These are phyloP conservation scores for Drosophila rubida DNA, from an alignment of 2,888 invertebrate genomes.

Conservation along the genomic window DNA sequence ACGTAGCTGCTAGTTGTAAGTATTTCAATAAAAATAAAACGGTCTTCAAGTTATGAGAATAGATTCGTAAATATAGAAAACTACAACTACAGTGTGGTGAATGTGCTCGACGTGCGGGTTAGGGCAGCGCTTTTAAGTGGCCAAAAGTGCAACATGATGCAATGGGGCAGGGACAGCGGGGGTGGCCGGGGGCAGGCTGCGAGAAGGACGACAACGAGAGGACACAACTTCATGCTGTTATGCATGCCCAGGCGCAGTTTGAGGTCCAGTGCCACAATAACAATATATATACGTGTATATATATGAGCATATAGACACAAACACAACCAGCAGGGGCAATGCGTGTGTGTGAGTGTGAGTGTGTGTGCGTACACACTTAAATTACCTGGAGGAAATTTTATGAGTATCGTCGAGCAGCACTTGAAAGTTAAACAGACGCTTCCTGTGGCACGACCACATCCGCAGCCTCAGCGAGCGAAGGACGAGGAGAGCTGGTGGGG, in stretches of 20 bases:
- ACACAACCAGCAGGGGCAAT: constrained; percentile 1
- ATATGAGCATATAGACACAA: constrained; percentile 11
- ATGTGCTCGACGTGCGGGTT: background rate
- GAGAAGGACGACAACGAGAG: constrained; percentile 35
- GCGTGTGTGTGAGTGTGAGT: background rate
- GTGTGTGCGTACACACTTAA: constrained; percentile 39
- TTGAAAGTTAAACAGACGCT: constrained; percentile 77
- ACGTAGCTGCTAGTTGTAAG: no score
- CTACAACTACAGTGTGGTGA: no score
- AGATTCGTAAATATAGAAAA: no score
- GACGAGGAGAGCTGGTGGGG: no score
- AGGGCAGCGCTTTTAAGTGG: constrained; percentile 66
- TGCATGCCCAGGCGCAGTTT: constrained; percentile 38
- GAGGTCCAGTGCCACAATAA: constrained; percentile 66
- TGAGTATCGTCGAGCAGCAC: constrained; percentile 76
- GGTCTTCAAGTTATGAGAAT: no score
- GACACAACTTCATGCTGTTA: constrained; percentile 46
- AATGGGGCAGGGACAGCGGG: no score
- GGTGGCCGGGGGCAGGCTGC: background rate
- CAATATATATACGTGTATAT: constrained; percentile 43
- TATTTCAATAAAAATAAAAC: no score
- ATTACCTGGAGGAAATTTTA: constrained; percentile 80
- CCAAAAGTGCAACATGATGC: constrained; percentile 71
- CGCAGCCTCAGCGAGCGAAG: no score
- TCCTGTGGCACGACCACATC: constrained; percentile 62